These are phyloP conservation scores for Tragulus kanchil DNA, from an alignment of 2,113 vertebrate genomes.

Conservation along the genomic window DNA sequence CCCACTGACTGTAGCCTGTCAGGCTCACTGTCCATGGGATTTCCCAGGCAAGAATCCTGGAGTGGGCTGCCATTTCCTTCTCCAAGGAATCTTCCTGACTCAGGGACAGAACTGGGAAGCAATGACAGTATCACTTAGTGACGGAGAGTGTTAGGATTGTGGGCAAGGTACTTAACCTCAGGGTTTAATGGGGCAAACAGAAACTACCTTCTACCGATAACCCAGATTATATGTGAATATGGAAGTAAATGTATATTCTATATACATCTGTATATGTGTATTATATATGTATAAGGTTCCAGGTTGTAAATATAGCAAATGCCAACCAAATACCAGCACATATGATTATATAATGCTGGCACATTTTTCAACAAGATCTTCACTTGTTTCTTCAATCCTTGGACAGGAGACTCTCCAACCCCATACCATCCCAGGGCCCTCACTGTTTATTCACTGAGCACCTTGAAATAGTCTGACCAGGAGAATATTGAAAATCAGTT, in stretches of 20 bases:
- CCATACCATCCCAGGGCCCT: background rate
- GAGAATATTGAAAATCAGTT: background rate
- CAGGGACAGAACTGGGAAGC: background rate
- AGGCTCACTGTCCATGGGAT: background rate
- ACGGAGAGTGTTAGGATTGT: background rate
- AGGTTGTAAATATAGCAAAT: background rate
- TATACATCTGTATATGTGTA: background rate
- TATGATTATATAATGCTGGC: fast-evolving
- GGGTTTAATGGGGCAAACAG: background rate
- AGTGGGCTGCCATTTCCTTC: background rate
- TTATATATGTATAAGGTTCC: too few relatives aligned
- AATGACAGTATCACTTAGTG: background rate
- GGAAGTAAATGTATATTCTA: background rate
- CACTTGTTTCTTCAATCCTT: background rate
- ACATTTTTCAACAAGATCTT: background rate
- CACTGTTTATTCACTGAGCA: background rate
- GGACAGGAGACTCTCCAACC: background rate
- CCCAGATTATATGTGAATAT: background rate
- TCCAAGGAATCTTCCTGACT: background rate
- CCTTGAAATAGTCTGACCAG: background rate
- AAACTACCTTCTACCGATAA: background rate
- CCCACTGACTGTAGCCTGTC: background rate
- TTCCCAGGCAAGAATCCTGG: background rate
- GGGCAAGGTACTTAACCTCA: background rate
- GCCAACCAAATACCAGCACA: background rate